Evolutionary conservation across 2,797 vertebrate genomes (phyloP).

Genomic region (Pipistrellus pipistrellus): DNA sequence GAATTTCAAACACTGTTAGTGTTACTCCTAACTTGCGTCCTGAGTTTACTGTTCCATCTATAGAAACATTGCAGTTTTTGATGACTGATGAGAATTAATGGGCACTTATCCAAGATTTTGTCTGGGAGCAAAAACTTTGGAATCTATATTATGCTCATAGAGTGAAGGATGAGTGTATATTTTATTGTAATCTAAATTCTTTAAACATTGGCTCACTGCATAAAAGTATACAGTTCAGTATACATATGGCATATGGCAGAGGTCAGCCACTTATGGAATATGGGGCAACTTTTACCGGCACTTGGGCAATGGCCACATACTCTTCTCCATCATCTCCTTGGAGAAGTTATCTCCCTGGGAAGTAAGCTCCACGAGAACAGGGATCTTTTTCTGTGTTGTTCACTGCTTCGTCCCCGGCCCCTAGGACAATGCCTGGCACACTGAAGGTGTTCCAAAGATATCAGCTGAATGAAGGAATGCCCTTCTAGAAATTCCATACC

Average conservation of each 20-base stretch:
- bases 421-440: neutral
- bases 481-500: conserved; percentile 45
- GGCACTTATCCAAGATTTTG: conserved; percentile 47
- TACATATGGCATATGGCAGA: neutral
- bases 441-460: neutral
- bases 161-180: conserved; percentile 31
- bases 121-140: conserved; percentile 51
- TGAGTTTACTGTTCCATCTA: conserved; percentile 44
- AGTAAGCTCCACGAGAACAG: neutral
- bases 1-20: conserved; percentile 43
- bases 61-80: conserved; percentile 32
- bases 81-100: conserved; percentile 62
- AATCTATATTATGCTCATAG: conserved; percentile 39
- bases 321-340: conserved; percentile 1
- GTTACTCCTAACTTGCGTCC: conserved; percentile 43
- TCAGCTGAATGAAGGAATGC: neutral
- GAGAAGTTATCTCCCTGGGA: conserved; percentile 38
- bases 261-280: neutral
- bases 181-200: conserved; percentile 39
- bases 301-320: neutral
- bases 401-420: neutral
- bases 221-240: neutral
- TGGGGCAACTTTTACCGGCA: neutral
- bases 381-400: conserved; percentile 17
- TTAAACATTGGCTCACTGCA: neutral